Evolutionary conservation across 2,797 vertebrate species (phyloP), one percentile per base, ranked within the genome.

Genomic region (Triplophysa yarkandensis): DNA sequence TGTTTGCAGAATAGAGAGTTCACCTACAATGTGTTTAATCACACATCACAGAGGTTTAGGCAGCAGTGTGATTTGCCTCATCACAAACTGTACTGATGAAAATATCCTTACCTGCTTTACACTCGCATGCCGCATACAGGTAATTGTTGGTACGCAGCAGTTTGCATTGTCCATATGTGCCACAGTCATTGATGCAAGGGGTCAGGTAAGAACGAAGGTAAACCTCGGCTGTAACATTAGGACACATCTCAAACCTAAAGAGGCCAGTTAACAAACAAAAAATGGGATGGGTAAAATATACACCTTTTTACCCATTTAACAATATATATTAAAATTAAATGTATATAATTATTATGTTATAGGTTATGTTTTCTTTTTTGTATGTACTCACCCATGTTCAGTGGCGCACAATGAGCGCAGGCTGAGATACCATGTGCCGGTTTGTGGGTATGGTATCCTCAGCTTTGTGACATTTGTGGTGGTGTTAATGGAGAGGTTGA

Each of bases 81-180:
- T 14, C 52, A 16, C 16, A 4, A 6, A 27, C 17, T 55, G 27
- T 48, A 9, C 8, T 19, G 9, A n/a, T 16, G 16, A 10, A 46
- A 10, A 16, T 4, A 0, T 4, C n/a, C 27, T 93, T 83, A 99
- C 98, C 98, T 81, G 98, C 98, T 92, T 98, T 97, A 92, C 98
- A 99, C 91, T 98, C 97, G 80, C 98, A 99, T 36, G 97, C 96
- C 0, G 98, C 97, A 0, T 98, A 98, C 84, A 99, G 90, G 87
- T 96, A 99, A 91, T 98, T 98, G 90, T 98, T 98, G 74, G 97
- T 98, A 81, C 98, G 95, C 76, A 98, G 91, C 7, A 99, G 94
- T 83, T 98, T 98, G 94, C 98, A 99, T 89, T 99, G 97, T 44
- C 98, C 98, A 0, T 98, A 98, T 0, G 95, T 94, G 65, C 98